A percentile compares a stretch with the other conserved stretches of the same genome.
Conservation (phyloP, 1,140 invertebrate genomes). For the Drosophila biarmipes region DNA sequence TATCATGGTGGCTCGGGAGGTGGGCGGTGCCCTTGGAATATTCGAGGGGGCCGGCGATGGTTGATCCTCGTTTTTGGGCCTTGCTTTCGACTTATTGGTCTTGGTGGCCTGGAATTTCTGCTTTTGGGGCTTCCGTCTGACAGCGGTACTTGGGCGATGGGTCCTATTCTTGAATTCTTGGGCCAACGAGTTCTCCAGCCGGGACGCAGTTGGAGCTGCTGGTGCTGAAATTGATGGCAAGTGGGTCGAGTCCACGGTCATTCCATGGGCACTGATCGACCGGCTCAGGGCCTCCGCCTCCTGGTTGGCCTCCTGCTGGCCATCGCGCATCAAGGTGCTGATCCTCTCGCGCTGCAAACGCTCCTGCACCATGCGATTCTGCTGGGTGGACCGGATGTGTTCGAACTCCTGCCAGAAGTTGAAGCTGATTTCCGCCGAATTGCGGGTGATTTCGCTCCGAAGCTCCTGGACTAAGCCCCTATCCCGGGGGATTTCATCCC, state of each 20-base stretch:
- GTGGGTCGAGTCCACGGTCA: slow-evolving; percentile 15
- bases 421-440: slow-evolving; percentile 43
- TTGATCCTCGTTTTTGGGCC: background rate
- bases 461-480: slow-evolving; percentile 18
- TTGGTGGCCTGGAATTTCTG: background rate
- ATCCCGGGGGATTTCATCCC: slow-evolving; percentile 29
- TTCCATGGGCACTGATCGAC: slow-evolving; percentile 59
- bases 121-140: background rate
- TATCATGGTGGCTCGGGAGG: slow-evolving; percentile 25
- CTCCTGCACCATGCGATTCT: slow-evolving; percentile 35
- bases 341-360: slow-evolving; percentile 32
- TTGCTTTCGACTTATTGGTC: slow-evolving; percentile 3
- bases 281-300: slow-evolving; percentile 50
- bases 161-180: background rate
- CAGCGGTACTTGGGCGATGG: background rate
- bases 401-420: slow-evolving; percentile 68
- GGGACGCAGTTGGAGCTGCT: background rate
- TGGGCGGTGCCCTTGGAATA: slow-evolving; percentile 15
- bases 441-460: slow-evolving; percentile 36
- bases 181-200: background rate
- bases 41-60: background rate
- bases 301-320: slow-evolving; percentile 38
- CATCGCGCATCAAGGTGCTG: slow-evolving; percentile 32
- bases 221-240: slow-evolving; percentile 1
- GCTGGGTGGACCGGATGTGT: slow-evolving; percentile 41